Conservation (phyloP, 1,140 invertebrate species). For the Mesaphorura yosii region DNA sequence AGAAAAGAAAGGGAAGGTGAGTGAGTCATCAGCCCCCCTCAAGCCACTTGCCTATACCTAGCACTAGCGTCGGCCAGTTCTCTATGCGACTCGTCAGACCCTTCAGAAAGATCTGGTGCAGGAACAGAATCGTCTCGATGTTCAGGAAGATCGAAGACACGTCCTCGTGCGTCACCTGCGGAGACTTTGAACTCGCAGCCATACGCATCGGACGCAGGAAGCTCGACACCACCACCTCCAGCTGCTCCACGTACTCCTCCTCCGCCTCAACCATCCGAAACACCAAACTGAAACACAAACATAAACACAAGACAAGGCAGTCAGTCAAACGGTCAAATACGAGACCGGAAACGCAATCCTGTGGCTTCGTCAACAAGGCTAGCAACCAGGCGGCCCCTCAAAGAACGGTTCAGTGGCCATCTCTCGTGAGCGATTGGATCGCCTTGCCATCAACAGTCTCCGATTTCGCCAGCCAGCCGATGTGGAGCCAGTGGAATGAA, state of each 20-base stretch:
- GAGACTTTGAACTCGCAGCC: slow-evolving; percentile 42
- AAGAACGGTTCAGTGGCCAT: no score
- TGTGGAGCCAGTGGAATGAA: no score
- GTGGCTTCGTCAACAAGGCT: no score
- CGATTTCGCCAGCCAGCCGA: no score
- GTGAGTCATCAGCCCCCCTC: slow-evolving; percentile 24
- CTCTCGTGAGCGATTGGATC: no score
- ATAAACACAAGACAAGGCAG: no score
- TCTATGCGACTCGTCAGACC: slow-evolving; percentile 84
- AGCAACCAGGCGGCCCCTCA: no score
- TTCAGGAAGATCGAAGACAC: slow-evolving; percentile 92
- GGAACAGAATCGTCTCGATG: slow-evolving; percentile 82
- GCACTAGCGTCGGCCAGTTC: slow-evolving; percentile 79
- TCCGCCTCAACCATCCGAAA: slow-evolving; percentile 86
- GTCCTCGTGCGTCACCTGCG: slow-evolving; percentile 85
- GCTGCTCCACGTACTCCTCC: slow-evolving; percentile 82
- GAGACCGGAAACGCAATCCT: background rate
- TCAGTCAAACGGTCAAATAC: no score
- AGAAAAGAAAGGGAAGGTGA: no score
- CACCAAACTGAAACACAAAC: slow-evolving; percentile 53
- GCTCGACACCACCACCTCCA: slow-evolving; percentile 82
- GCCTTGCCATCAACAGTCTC: no score
- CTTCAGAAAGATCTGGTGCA: slow-evolving; percentile 87
- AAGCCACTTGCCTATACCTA: slow-evolving; percentile 47
- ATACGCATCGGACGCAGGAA: slow-evolving; percentile 86